Percentiles rank a stretch among this genome's conserved stretches.
Evolutionary conservation across 2,113 vertebrate genomes (phyloP).

Genomic region (Asarcornis scutulata): DNA sequence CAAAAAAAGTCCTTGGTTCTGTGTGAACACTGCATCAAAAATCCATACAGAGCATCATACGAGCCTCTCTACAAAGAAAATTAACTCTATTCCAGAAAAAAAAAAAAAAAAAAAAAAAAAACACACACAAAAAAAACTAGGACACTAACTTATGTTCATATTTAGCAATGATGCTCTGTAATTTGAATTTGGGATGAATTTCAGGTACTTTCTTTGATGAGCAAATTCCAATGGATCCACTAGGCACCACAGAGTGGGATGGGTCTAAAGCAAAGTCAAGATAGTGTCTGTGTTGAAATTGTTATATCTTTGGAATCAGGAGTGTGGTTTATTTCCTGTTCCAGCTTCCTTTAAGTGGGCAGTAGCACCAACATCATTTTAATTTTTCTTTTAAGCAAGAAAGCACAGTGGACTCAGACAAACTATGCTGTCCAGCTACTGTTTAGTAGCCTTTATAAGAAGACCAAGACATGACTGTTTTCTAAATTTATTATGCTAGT

Average conservation of each 20-base stretch:
- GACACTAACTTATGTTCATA: too few species aligned
- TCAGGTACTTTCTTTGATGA: background rate
- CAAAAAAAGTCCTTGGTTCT: too few species aligned
- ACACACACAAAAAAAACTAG: too few species aligned
- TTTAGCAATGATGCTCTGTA: background rate
- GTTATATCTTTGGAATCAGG: background rate
- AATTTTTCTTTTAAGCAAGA: background rate
- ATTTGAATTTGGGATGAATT: background rate
- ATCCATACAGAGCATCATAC: too few species aligned
- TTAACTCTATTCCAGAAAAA: too few species aligned
- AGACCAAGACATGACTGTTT: background rate
- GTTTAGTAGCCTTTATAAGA: background rate
- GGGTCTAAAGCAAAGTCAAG: background rate
- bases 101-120: too few species aligned
- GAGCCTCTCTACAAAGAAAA: too few species aligned
- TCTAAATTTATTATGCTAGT: background rate
- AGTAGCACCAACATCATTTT: background rate
- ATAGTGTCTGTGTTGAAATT: background rate
- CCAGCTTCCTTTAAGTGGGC: background rate
- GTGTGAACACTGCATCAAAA: too few species aligned
- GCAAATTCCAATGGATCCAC: background rate
- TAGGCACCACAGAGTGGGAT: accelerated
- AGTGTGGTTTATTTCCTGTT: background rate
- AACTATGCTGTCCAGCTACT: background rate
- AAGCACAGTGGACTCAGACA: background rate